These are phyloP conservation scores for Ichneumon xanthorius DNA, from an alignment of 2,888 invertebrate species.

Conservation along the genomic window DNA sequence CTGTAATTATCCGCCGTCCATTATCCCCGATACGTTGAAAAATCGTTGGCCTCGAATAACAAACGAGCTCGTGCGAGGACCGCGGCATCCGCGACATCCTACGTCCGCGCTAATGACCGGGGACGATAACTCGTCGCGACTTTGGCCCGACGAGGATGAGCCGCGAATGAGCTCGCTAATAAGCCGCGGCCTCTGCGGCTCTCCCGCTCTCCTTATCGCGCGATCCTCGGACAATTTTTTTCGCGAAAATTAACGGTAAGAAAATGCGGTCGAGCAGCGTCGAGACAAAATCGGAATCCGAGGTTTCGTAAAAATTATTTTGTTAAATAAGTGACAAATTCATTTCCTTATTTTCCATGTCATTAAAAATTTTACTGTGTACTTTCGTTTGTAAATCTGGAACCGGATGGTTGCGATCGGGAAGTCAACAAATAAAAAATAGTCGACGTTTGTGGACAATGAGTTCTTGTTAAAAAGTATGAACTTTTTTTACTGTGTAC, in stretches of 20 bases:
- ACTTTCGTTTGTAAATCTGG: too few species aligned
- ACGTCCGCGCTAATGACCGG: not conserved
- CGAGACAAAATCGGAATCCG: too few species aligned
- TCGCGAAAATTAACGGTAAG: not conserved
- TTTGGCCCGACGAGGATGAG: not conserved
- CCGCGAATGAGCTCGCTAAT: not conserved
- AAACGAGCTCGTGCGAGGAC: not conserved
- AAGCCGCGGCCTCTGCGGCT: too few species aligned
- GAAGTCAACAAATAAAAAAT: too few species aligned
- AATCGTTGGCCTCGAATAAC: not conserved
- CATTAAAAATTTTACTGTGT: too few species aligned
- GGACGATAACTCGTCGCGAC: not conserved
- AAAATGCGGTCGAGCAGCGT: not conserved
- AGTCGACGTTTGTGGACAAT: too few species aligned
- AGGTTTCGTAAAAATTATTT: too few species aligned
- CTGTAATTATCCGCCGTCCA: conserved; percentile 16
- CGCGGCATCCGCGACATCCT: not conserved
- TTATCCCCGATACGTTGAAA: not conserved
- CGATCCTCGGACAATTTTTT: not conserved
- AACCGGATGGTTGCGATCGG: too few species aligned
- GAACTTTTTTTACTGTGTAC: too few species aligned
- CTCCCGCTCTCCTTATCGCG: not conserved
- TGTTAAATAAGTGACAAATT: too few species aligned
- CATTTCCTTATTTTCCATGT: too few species aligned
- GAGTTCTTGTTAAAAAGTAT: too few species aligned